Evolutionary conservation across 2,113 vertebrate genomes (phyloP).

Genomic region (Hippolais icterina): DNA sequence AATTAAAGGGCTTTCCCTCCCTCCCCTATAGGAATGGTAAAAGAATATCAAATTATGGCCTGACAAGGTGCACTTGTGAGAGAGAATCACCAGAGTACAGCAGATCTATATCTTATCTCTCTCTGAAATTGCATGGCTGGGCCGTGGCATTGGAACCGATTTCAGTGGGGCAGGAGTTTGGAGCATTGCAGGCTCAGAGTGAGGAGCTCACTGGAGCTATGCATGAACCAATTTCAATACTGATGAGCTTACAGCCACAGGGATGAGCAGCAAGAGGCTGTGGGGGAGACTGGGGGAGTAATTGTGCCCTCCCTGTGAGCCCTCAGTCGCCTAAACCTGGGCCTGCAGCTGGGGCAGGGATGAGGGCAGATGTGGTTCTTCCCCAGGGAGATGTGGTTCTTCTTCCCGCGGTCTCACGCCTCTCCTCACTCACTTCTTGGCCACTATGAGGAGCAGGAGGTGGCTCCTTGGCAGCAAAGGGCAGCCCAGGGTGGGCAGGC

Average conservation of each 20-base stretch:
- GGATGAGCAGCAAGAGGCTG: not conserved
- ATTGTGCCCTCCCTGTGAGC: not conserved
- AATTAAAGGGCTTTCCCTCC: conserved; percentile 20
- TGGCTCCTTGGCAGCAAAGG: not conserved
- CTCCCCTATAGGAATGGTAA: not conserved
- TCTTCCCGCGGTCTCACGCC: not conserved
- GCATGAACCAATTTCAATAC: conserved; percentile 33
- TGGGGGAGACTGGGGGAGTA: not conserved
- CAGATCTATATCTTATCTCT: conserved; percentile 69
- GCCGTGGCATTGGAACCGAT: not conserved
- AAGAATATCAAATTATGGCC: conserved; percentile 64
- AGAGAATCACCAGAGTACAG: conserved; percentile 56
- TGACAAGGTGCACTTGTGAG: conserved; percentile 48
- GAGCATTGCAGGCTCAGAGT: not conserved
- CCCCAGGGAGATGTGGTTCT: not conserved
- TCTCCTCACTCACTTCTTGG: not conserved
- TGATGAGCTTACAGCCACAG: not conserved
- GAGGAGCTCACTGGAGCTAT: conserved; percentile 1
- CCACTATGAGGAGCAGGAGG: not conserved
- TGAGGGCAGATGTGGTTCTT: fast-evolving
- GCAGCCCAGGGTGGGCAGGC: not conserved
- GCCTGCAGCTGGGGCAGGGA: not conserved
- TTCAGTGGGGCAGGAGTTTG: conserved; percentile 12
- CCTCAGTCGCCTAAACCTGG: not conserved
- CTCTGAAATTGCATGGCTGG: conserved; percentile 55